Base-by-base conservation (phyloP, 2,888 invertebrate species). In the Caenorhabditis zanzibari region DNA sequence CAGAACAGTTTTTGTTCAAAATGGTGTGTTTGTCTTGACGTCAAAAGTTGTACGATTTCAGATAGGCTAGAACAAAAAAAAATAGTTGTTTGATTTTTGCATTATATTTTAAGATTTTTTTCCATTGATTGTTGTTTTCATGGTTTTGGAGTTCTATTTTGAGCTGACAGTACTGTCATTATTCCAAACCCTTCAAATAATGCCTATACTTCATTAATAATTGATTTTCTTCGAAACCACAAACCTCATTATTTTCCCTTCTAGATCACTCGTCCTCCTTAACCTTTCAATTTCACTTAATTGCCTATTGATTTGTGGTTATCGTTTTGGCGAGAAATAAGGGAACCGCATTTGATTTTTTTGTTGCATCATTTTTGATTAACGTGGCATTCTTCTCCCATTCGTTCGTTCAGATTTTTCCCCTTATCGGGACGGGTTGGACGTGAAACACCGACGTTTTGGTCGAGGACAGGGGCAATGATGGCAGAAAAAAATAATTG, bases 281-380 rank as follows among this genome's bases (percentile, higher is more conserved):
- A 24, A 54, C 54, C 24, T 38, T 24, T 54, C 38, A 66, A 38
- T 68, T 38, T 16, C 14, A 24, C 26, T 54, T 68, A 16, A 54
- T 26, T 54, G 24, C 9, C 68, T n/a, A 38, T 52, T 68, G 66
- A 68, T 68, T 68, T 52, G 66, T 52, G 66, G 9, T 49, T 52
- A 35, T 68, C 52, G 32, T 16, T 49, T 12, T 26, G 14, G 1
- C 9, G 12, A 9, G 26, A 9, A 52, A 32, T 49, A 14, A n/a
- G 19, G n/a, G 47, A 5, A 47, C 47, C 6, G 19, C n/a, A 19
- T 47, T 47, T 10, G n/a, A 1, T 22, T 54, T 35, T 26, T 68
- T n/a, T 9, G 38, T 68, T 68, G 68, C 52, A 68, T 68, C 68
- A 68, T 54, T 38, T 68, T 68, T 52, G 68, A 35, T 32, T 52